Evolutionary conservation across 2,797 vertebrate species (phyloP), one percentile per base, ranked within the genome.

Genomic region (Fringilla coelebs): DNA sequence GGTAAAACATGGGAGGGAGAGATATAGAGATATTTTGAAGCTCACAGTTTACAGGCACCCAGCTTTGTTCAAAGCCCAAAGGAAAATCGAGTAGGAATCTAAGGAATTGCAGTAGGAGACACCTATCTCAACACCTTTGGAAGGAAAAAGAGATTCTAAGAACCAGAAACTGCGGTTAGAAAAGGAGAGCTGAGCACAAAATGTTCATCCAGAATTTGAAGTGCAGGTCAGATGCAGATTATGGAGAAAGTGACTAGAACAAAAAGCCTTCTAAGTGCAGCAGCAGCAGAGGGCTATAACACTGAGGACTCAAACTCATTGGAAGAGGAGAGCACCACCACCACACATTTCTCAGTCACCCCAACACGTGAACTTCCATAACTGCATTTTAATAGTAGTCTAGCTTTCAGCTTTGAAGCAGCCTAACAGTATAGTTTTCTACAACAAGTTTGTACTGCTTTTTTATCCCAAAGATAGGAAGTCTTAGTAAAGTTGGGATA

Each of bases 241-340:
- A 43, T 10, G 1, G 12, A 88, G 29, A 45, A 54, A 49, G 7
- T 13, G 80, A 18, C 34, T 5, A 49, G 21, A 75, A 63, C 15
- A 38, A 26, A 55, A 84, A 57, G 9, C 21, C 40, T 48, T 38
- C 15, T 32, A 70, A 58, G 46, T 3, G 12, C 34, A 65, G 9
- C 7, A 65, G 9, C 7, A 58, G 25, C 3, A 15, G 29, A 84
- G 17, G 7, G n/a, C 38, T 48, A 7, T 21, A 71, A 21, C 3
- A 17, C 9, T 1, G 6, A 48, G 22, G 60, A 4, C 32, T 14
- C 1, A 6, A 79, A 34, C 17, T 18, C 38, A 3, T 0, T 19
- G 11, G 18, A 52, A 26, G 31, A 46, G 8, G 40, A 13, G 10
- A 10, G 29, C 1, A 55, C 5, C 15, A 29, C 0, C 29, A 63